Base-by-base conservation (phyloP, 2,888 invertebrate genomes). In the Heliconius aoede region DNA sequence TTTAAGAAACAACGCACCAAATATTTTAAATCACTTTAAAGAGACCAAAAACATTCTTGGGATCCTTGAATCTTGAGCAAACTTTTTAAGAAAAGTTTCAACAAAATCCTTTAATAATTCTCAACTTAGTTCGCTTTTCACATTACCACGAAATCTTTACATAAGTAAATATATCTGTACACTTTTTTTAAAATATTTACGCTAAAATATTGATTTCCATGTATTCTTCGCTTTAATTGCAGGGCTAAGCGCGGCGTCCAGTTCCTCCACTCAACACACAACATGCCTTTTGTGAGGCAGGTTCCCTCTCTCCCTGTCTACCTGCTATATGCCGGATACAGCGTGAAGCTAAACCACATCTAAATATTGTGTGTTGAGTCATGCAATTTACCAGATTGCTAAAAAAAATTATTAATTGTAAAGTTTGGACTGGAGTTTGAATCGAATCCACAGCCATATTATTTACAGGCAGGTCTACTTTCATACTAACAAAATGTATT, bases 51-150 rank as follows among this genome's bases (percentile, higher is more conserved):
- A 24, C 36, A 65, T 36, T 65, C 13, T n/a, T n/a, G 24, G 24
- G 65, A n/a, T 36, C 13, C 3, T 65, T 13, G 13, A 65, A 24
- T 65, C 36, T 65, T 36, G 65, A 32, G 36, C 11, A 36, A 64
- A 36, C 24, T 36, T 15, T 55, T 30, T 36, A 13, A 64, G 32
- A 18, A 36, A 65, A 65, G 13, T 65, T 65, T n/a, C 15, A 24
- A 36, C 65, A n/a, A 36, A 65, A 65, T 65, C 65, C 64, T 64
- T 64, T 64, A 32, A 64, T 32, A 64, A 13, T 32, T 32, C 11
- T 32, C 0, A 64, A 64, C 32, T 62, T 62, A 28, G 61, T 28
- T n/a, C 4, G 11, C 32, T 30, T 64, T 64, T n/a, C 64, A 64
- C n/a, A 32, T 64, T 32, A 64, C 32, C 32, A n/a, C n/a, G 4